Base-by-base conservation (phyloP, 2,888 invertebrate species). In the Drosophila hawaiiensis region DNA sequence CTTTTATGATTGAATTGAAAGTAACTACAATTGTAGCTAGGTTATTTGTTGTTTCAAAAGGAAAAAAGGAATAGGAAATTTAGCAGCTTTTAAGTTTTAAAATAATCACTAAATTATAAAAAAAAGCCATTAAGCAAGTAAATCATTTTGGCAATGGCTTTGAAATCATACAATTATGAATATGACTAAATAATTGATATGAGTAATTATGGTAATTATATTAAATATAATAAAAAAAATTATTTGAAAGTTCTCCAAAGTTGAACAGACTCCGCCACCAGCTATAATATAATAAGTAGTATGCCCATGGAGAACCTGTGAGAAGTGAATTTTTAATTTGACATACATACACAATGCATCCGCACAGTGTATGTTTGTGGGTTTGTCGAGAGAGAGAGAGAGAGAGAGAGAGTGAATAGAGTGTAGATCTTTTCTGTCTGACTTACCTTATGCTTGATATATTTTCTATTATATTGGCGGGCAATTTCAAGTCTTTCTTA, bases 401-500 rank as follows among this genome's bases (percentile, higher is more conserved):
- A 55, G 28, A 19, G 3, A 19, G 5, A n/a, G 37, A 68, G 25
- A 68, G 29, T 77, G 41, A n/a, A 35, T 67, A 47, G 25, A 9
- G 54, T 61, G 67, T 37, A 47, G 50, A 58, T 22, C 29, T 54
- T 53, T 59, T 69, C 50, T 47, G 31, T 35, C 70, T 31, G 50
- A 94, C 95, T 95, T 95, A 97, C 97, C 96, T 96, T 94, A 97
- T 95, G 93, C 95, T 96, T 84, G 94, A 95, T 91, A 95, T 94
- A 94, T 95, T 96, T 94, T 96, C 96, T 94, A 97, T 95, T 93
- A 96, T 95, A 93, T 96, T 96, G 92, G 96, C 95, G 89, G 96
- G 95, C 92, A 96, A 94, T 95, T 96, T 96, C 94, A 97, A 95
- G 94, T 97, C 96, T 94, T 97, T 97, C 94, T 96, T 95, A 94